These are phyloP conservation scores for Acrobasis repandana DNA, from an alignment of 2,888 invertebrate genomes.

Conservation along the genomic window DNA sequence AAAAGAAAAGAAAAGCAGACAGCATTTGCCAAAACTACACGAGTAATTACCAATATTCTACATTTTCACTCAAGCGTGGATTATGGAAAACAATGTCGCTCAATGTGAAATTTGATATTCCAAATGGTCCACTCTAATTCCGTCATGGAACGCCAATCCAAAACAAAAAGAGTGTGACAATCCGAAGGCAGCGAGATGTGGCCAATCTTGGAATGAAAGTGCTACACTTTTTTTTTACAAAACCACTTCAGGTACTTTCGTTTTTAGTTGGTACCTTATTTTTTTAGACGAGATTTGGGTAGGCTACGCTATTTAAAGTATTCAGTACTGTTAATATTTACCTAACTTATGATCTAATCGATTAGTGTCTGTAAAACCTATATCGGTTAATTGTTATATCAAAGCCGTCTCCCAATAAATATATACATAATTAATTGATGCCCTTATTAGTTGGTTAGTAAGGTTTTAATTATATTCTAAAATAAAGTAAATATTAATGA, in stretches of 20 bases:
- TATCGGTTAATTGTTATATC: background rate
- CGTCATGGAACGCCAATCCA: slow-evolving; percentile 13
- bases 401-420: too few relatives aligned
- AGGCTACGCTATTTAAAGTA: too few relatives aligned
- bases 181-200: slow-evolving; percentile 6
- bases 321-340: too few relatives aligned
- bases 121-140: slow-evolving; percentile 4
- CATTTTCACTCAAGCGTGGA: slow-evolving; percentile 11
- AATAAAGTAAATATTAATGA: too few relatives aligned
- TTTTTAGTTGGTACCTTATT: slow-evolving; percentile 17
- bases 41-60: background rate
- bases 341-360: too few relatives aligned
- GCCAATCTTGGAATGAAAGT: slow-evolving; percentile 32
- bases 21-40: background rate
- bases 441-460: too few relatives aligned
- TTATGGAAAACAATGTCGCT: background rate
- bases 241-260: slow-evolving; percentile 26
- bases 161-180: slow-evolving; percentile 21
- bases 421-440: too few relatives aligned
- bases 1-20: background rate
- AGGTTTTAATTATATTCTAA: too few relatives aligned
- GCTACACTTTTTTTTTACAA: slow-evolving; percentile 25
- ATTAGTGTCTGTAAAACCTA: too few relatives aligned
- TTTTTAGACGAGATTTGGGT: background rate
- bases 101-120: background rate